These are phyloP conservation scores for Babylonia areolata DNA, from an alignment of 1,140 invertebrate species.

Conservation along the genomic window DNA sequence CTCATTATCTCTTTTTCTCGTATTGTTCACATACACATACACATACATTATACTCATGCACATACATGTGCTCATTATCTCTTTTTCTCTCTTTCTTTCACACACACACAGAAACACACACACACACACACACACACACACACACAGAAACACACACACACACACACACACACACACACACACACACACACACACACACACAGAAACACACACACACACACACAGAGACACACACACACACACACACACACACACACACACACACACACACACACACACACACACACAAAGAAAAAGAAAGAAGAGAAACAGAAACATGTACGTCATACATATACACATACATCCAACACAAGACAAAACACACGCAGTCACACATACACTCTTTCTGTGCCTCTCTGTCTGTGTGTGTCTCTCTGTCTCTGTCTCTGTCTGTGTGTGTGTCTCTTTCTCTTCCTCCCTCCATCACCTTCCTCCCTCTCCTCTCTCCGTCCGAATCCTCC, in stretches of 20 bases:
- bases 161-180: constrained; percentile 3
- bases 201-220: neutral
- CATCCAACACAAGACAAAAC: too few species aligned
- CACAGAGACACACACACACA: neutral
- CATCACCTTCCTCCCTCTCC: neutral
- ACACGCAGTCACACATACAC: neutral
- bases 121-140: too few species aligned
- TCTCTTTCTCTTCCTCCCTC: constrained; percentile 5
- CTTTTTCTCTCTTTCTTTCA: too few species aligned
- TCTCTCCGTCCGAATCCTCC: too few species aligned
- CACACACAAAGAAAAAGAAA: neutral
- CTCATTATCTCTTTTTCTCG: too few species aligned
- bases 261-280: constrained; percentile 19
- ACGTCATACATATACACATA: too few species aligned
- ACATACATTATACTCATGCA: too few species aligned
- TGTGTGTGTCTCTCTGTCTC: neutral
- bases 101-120: too few species aligned
- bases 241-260: neutral
- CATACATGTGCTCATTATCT: too few species aligned
- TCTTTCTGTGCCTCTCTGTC: neutral
- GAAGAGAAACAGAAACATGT: too few species aligned
- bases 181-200: neutral
- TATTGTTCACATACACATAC: too few species aligned
- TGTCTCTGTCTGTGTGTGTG: neutral
- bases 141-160: neutral